phyloP scores from a whole-genome alignment of 2,888 invertebrate species.

The Stramonita haemastoma region DNA sequence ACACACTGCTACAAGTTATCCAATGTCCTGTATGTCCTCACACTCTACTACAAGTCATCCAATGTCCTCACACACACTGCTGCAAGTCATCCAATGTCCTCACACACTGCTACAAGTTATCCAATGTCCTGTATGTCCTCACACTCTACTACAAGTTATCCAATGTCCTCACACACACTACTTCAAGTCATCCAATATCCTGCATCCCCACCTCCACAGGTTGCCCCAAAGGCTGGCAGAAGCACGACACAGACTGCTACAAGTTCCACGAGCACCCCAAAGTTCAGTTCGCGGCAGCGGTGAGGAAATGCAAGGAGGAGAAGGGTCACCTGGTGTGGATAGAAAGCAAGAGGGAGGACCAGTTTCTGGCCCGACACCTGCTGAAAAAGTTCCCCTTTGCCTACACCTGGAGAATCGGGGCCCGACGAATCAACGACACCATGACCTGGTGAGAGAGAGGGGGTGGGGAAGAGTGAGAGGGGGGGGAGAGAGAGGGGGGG shows the following conservation, averaged over 20 bases:
- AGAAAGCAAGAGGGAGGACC: slow-evolving; percentile 79
- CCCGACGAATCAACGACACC: slow-evolving; percentile 54
- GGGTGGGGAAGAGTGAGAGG: too few species aligned
- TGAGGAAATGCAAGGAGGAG: slow-evolving; percentile 74
- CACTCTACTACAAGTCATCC: too few species aligned
- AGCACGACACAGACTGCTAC: slow-evolving; percentile 80
- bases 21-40: too few species aligned
- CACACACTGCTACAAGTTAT: too few species aligned
- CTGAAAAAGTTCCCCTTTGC: slow-evolving; percentile 55
- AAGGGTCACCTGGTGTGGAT: slow-evolving; percentile 79
- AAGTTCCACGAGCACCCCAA: slow-evolving; percentile 75
- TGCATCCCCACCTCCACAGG: slow-evolving; percentile 50
- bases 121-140: too few species aligned
- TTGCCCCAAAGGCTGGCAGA: slow-evolving; percentile 79
- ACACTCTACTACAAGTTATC: too few species aligned
- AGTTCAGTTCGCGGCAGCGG: slow-evolving; percentile 67
- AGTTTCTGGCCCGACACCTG: slow-evolving; percentile 80
- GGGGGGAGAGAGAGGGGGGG: too few species aligned
- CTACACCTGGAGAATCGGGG: slow-evolving; percentile 65
- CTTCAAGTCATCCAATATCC: too few species aligned
- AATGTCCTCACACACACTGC: too few species aligned
- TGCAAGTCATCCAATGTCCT: too few species aligned
- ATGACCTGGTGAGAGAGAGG: slow-evolving; percentile 24
- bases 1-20: too few species aligned
- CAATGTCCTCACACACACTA: too few species aligned